Conservation (phyloP, 2,797 vertebrate genomes). For the Caiman crocodilus region DNA sequence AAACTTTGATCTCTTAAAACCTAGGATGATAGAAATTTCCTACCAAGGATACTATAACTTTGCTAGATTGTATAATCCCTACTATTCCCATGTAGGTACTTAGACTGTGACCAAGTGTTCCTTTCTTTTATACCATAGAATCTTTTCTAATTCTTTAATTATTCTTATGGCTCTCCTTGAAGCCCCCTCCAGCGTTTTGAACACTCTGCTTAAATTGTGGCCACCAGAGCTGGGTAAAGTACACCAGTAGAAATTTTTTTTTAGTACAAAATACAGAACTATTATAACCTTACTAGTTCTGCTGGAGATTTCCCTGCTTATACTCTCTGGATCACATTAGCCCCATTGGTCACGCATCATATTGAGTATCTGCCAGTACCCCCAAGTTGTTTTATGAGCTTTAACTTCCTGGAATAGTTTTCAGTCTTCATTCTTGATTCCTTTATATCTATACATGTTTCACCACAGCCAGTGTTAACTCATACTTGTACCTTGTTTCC, state of each 20-base stretch:
- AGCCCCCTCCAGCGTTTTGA: not conserved
- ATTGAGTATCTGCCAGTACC: no score
- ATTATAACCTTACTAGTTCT: not conserved
- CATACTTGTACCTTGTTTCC: no score
- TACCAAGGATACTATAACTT: not conserved
- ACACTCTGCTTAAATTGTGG: fast-evolving
- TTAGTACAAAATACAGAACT: not conserved
- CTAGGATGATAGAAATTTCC: not conserved
- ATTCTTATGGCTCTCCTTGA: not conserved
- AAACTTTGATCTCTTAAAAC: not conserved
- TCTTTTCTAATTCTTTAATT: fast-evolving
- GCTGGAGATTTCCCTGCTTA: fast-evolving
- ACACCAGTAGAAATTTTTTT: not conserved
- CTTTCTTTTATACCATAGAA: not conserved
- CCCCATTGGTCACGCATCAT: not conserved
- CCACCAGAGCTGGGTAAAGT: not conserved
- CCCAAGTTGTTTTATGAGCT: no score
- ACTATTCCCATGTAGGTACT: not conserved
- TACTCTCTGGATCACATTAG: not conserved
- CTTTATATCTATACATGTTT: no score
- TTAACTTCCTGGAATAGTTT: no score
- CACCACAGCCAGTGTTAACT: no score
- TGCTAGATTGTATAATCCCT: not conserved
- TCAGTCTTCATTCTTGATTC: no score
- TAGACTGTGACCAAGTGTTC: no score